Percentiles rank a stretch among this genome's conserved stretches.
phyloP scores from a whole-genome alignment of 2,797 vertebrate genomes.

The Paramormyrops hopkinsi region DNA sequence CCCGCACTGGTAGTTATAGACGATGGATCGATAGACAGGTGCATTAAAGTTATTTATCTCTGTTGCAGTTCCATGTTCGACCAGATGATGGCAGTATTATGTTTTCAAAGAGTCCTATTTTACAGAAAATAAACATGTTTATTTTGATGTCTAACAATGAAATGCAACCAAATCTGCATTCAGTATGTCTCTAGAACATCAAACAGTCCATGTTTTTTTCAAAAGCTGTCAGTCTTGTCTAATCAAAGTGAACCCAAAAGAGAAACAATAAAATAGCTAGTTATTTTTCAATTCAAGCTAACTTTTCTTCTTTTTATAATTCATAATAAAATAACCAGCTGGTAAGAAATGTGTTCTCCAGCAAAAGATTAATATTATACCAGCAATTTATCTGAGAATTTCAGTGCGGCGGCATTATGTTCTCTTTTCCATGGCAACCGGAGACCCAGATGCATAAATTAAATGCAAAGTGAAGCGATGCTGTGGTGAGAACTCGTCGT shows the following conservation, averaged over 20 bases:
- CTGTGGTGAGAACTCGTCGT: not conserved
- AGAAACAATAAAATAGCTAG: not conserved
- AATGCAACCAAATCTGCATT: not conserved
- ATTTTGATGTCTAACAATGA: not conserved
- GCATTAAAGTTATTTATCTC: not conserved
- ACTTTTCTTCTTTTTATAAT: not conserved
- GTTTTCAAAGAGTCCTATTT: not conserved
- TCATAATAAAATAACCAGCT: not conserved
- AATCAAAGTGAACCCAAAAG: not conserved
- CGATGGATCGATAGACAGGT: not conserved
- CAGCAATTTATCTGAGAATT: conserved; percentile 7
- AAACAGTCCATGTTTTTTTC: not conserved
- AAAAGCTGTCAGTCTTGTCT: not conserved
- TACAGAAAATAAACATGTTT: not conserved
- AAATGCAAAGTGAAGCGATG: conserved; percentile 1
- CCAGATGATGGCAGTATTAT: conserved; percentile 25
- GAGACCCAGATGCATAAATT: conserved; percentile 13
- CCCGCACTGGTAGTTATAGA: not conserved
- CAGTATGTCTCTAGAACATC: not conserved
- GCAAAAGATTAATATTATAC: not conserved
- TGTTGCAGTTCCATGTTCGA: not conserved
- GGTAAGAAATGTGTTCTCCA: not conserved
- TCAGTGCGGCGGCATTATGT: not conserved
- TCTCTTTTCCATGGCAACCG: conserved; percentile 16
- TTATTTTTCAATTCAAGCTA: not conserved